phyloP scores from a whole-genome alignment of 2,113 vertebrate genomes.

The Sinocyclocheilus grahami region DNA sequence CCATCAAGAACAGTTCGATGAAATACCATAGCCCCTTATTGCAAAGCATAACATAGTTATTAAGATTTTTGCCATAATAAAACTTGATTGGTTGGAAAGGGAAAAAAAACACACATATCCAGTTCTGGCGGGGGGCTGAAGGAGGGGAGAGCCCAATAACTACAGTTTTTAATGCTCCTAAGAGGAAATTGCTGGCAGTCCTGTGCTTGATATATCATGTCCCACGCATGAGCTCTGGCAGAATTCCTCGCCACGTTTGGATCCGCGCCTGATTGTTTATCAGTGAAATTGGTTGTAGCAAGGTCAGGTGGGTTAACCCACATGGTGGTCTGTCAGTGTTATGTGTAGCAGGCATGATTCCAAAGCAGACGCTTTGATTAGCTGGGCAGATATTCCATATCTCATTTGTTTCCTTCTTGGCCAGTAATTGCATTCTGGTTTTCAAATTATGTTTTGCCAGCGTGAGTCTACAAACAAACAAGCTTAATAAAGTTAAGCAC shows the following conservation, averaged over 20 bases:
- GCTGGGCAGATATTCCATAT: constrained; percentile 65
- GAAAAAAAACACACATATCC: constrained; percentile 55
- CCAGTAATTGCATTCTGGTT: constrained; percentile 72
- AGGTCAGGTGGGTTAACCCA: constrained; percentile 63
- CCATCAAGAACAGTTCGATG: constrained; percentile 61
- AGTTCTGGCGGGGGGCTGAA: constrained; percentile 50
- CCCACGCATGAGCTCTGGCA: constrained; percentile 41
- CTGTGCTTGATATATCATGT: constrained; percentile 48
- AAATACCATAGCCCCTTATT: constrained; percentile 61
- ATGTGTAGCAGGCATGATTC: constrained; percentile 61
- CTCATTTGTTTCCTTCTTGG: constrained; percentile 60
- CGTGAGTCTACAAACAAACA: constrained; percentile 70
- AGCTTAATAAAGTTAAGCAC: constrained; percentile 71
- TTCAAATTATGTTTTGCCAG: constrained; percentile 65
- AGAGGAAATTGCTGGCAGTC: constrained; percentile 56
- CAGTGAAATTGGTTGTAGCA: constrained; percentile 61
- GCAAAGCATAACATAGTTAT: constrained; percentile 61
- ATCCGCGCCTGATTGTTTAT: constrained; percentile 60
- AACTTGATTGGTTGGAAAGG: constrained; percentile 61
- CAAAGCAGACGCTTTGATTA: constrained; percentile 66
- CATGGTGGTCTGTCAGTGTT: constrained; percentile 49
- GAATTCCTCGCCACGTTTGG: constrained; percentile 55
- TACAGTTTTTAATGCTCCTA: constrained; percentile 46
- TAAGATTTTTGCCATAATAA: constrained; percentile 65
- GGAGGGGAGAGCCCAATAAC: constrained; percentile 41